Conservation (phyloP, 1,140 invertebrate genomes). For the Tetramorium alpestre region DNA sequence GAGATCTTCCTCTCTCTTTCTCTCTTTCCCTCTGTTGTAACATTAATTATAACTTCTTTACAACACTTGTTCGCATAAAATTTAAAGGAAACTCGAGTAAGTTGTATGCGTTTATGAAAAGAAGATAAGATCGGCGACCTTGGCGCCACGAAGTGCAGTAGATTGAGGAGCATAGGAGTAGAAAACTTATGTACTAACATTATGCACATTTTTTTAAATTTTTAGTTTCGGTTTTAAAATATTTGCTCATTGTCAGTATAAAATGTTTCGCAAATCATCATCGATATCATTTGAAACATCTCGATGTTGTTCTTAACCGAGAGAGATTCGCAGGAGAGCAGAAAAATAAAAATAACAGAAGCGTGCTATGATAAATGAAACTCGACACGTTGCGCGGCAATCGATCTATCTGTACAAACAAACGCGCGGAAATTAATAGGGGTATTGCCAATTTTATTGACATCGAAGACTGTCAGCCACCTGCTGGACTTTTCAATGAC, state of each 20-base stretch:
- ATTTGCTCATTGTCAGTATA: not conserved
- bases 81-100: not conserved
- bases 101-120: not conserved
- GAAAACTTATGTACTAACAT: slow-evolving; percentile 11
- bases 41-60: not conserved
- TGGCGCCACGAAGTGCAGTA: not conserved
- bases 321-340: not conserved
- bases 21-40: not conserved
- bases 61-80: not conserved
- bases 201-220: not conserved
- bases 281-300: not conserved
- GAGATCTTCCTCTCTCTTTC: not conserved
- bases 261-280: not conserved
- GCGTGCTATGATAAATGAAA: slow-evolving; percentile 6
- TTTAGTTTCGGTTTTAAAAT: not conserved
- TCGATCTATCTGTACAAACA: slow-evolving; percentile 7
- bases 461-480: slow-evolving; percentile 19
- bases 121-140: slow-evolving; percentile 18
- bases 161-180: not conserved
- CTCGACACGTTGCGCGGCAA: not conserved
- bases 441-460: slow-evolving; percentile 32
- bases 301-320: not conserved
- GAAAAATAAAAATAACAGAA: slow-evolving; percentile 16
- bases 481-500: slow-evolving; percentile 35
- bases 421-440: not conserved